phyloP scores from a whole-genome alignment of 2,888 invertebrate species.

The Sphecodes monilicornis region DNA sequence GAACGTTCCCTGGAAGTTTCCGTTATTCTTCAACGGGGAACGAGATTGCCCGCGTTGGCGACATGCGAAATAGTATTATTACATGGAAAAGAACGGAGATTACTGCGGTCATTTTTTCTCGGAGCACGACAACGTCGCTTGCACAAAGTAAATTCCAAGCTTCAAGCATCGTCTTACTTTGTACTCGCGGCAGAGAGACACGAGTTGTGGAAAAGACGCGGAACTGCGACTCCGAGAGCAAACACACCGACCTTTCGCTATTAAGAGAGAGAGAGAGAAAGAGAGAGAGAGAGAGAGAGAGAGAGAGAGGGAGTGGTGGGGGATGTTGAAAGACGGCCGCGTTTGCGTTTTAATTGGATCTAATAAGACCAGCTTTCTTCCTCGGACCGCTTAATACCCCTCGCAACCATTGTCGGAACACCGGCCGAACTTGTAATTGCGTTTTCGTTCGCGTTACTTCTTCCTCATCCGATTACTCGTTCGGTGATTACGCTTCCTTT shows the following conservation, averaged over 20 bases:
- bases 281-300: background rate
- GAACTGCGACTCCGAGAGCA: background rate
- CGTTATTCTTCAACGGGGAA: background rate
- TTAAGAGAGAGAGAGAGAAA: background rate
- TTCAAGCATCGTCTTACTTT: conserved; percentile 10
- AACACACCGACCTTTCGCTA: background rate
- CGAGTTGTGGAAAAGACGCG: conserved; percentile 2
- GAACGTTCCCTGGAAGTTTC: background rate
- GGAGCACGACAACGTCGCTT: background rate
- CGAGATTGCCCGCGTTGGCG: background rate
- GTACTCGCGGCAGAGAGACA: background rate
- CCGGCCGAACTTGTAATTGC: background rate
- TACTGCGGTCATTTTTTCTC: conserved; percentile 13
- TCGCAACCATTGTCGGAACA: background rate
- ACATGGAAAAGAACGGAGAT: background rate
- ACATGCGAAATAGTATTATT: background rate
- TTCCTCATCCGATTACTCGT: background rate
- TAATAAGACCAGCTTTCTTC: background rate
- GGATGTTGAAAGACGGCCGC: too few relatives aligned
- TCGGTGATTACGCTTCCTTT: background rate
- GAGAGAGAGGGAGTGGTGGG: background rate
- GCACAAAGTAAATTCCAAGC: conserved; percentile 21
- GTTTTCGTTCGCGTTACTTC: background rate
- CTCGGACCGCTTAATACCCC: background rate
- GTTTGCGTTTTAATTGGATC: conserved; percentile 26